phyloP scores from a whole-genome alignment of 2,888 invertebrate genomes.

The Dendrolimus houi region DNA sequence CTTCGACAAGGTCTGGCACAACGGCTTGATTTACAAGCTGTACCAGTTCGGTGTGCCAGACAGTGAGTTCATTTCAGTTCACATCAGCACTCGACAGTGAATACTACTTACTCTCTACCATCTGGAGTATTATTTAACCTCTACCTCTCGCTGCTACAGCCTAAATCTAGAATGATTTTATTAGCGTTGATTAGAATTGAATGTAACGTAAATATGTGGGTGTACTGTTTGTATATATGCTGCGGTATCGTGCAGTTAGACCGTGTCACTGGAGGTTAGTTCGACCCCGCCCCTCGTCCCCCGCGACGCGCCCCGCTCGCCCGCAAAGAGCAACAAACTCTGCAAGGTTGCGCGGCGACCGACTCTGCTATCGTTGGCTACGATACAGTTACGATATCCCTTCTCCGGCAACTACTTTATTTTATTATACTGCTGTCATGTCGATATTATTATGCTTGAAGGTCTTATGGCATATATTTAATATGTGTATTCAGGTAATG shows the following conservation, averaged over 20 bases:
- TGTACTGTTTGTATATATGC: conserved; percentile 23
- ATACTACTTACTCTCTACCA: too few relatives aligned
- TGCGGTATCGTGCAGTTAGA: conserved; percentile 35
- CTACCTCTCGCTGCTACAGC: too few relatives aligned
- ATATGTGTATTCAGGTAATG: conserved; percentile 11
- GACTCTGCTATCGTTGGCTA: conserved; percentile 58
- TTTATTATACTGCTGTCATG: conserved; percentile 62
- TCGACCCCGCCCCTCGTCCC: conserved; percentile 18
- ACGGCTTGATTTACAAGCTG: too few relatives aligned
- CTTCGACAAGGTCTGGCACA: too few relatives aligned
- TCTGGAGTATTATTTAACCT: too few relatives aligned
- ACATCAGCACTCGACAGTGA: too few relatives aligned
- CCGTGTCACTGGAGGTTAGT: conserved; percentile 59
- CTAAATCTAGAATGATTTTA: too few relatives aligned
- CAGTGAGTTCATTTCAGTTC: too few relatives aligned
- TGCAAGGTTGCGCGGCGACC: conserved; percentile 68
- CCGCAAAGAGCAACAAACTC: conserved; percentile 67
- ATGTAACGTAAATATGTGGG: conserved; percentile 4
- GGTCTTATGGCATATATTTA: conserved; percentile 37
- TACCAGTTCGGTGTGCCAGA: too few relatives aligned
- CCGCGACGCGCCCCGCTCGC: conserved; percentile 19
- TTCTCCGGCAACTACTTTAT: conserved; percentile 63
- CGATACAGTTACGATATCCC: conserved; percentile 72
- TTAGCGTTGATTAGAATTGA: background rate
- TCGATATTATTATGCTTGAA: conserved; percentile 50